Conservation (phyloP, 30 jellyfish, hydroid and myxozoan genomes). For the Aurelia aurita region DNA sequence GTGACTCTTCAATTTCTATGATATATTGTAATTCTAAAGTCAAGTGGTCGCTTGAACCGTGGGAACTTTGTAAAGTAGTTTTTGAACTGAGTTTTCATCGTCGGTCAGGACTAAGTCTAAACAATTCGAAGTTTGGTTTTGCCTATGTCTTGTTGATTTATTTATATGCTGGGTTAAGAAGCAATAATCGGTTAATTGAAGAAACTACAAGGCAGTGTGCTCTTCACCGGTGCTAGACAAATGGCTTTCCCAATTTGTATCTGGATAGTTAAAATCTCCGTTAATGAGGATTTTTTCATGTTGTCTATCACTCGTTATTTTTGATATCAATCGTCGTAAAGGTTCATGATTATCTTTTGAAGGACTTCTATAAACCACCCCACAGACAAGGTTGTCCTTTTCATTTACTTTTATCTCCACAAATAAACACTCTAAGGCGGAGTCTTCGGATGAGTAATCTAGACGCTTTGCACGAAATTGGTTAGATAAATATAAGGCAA, state of each 20-base stretch:
- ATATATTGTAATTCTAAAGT: too few species aligned
- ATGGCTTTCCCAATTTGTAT: too few species aligned
- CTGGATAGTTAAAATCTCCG: too few species aligned
- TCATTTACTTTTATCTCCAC: constrained; percentile 17
- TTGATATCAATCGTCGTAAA: background rate
- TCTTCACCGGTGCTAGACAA: too few species aligned
- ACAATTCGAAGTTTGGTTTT: constrained; percentile 24
- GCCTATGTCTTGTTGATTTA: too few species aligned
- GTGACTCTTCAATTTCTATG: too few species aligned
- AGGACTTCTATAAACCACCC: constrained; percentile 32
- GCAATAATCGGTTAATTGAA: constrained; percentile 13
- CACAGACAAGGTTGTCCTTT: constrained; percentile 22
- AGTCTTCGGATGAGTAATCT: constrained; percentile 7
- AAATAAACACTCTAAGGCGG: background rate
- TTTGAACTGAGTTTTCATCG: background rate
- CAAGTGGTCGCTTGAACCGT: constrained; percentile 22
- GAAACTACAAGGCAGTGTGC: too few species aligned
- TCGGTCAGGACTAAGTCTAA: constrained; percentile 14
- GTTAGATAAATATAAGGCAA: constrained; percentile 2
- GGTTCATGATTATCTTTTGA: constrained; percentile 9
- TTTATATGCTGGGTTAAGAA: constrained; percentile 31
- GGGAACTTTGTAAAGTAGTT: constrained; percentile 6
- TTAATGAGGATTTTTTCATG: constrained; percentile 3
- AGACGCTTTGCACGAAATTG: constrained; percentile 12
- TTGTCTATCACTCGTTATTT: background rate